Evolutionary conservation across 2,797 vertebrate genomes (phyloP).

Genomic region (Momotus momota): DNA sequence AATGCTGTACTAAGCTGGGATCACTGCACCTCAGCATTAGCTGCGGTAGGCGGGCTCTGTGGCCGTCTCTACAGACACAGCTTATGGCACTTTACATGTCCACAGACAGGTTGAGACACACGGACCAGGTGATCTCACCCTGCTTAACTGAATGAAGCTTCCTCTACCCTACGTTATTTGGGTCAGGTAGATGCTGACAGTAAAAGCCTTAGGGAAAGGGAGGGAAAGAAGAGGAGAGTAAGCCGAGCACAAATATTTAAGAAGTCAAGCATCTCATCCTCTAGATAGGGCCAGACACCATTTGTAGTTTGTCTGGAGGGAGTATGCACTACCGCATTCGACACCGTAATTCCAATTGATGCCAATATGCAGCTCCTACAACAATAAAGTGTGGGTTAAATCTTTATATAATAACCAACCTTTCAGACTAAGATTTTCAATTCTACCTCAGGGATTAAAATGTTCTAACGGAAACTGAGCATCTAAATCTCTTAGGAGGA

Average conservation of each 20-base stretch:
- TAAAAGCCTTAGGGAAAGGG: constrained; percentile 5
- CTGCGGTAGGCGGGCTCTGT: not conserved
- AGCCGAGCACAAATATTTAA: not conserved
- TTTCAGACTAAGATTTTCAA: constrained; percentile 34
- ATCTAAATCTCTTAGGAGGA: constrained; percentile 36
- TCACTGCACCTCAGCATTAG: constrained; percentile 1
- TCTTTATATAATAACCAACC: constrained; percentile 1
- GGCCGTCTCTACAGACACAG: not conserved
- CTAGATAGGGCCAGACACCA: not conserved
- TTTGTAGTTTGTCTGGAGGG: not conserved
- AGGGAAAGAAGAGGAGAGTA: not conserved
- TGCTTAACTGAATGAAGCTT: not conserved
- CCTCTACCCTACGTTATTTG: not conserved
- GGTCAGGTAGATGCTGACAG: constrained; percentile 8
- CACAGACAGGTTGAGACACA: not conserved
- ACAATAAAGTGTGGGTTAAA: constrained; percentile 16
- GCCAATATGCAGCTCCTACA: not conserved
- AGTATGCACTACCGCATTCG: not conserved
- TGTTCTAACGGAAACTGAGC: constrained; percentile 12
- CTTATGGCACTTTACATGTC: not conserved
- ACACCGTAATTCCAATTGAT: not conserved
- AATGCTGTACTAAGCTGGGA: constrained; percentile 4
- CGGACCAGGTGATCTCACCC: constrained; percentile 11
- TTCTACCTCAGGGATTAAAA: constrained; percentile 24
- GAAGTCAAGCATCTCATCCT: not conserved